Evolutionary conservation across 1,140 invertebrate genomes (phyloP), one percentile per base, ranked within the genome.

Genomic region (Fopius arisanus): DNA sequence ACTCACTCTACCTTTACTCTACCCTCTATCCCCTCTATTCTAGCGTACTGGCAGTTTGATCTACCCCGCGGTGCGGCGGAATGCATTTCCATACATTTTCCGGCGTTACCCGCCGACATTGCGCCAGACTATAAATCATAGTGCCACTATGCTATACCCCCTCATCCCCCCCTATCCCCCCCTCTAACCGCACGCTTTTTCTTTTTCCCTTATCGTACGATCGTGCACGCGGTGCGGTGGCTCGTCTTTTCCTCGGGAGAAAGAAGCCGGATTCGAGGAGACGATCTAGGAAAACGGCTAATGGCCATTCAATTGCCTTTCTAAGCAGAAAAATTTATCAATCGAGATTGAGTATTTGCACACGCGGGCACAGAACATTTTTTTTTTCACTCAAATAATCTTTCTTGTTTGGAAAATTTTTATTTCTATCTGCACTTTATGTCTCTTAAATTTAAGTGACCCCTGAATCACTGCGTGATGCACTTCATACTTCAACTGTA

Each of bases 51-150:
- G 70, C 70, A 75, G 73, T 73, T 75, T 77, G 77, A 77, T 78
- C 77, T 73, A 66, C 23, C 48, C 67, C 66, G 67, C 12, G n/a
- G 68, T 65, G 43, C 77, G 69, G 68, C 29, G 66, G 75, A 77
- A 78, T 76, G 73, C 65, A 79, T 78, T 78, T 78, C 78, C 78
- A 79, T 79, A 79, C 75, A 78, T 78, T 79, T 78, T 31, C 48
- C n/a, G 19, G 14, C 71, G 7, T 33, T 70, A 23, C 70, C 70
- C 26, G 54, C 40, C 69, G 73, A 73, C 65, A 43, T 65, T 74
- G 43, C 59, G n/a, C 65, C 37, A 31, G 65, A 66, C 72, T 74
- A 75, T 79, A 79, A 78, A 79, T 77, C 75, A 74, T 78, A 75
- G 65, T 65, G 37, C 69, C 63, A 28, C 37, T 72, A 31, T 66